Evolutionary conservation across 2,888 invertebrate genomes (phyloP), one percentile per base, ranked within the genome.

Genomic region (Amblyjoppa proteus): DNA sequence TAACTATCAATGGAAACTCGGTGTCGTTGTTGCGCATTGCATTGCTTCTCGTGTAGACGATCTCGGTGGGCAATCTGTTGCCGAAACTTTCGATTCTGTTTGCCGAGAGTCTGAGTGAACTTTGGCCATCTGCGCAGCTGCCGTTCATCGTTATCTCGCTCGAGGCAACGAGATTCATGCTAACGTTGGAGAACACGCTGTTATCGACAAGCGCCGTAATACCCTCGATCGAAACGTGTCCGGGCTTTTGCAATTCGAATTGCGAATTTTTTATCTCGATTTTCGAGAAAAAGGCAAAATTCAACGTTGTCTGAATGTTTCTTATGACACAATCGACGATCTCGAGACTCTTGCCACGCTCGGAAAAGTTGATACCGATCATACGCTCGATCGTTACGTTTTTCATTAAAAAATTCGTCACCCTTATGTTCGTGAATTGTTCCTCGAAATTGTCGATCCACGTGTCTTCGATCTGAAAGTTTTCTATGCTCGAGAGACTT

Each of bases 71-170:
- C 61, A 90, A 75, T 81, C 88, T 87, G 84, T 92, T 92, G 25
- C 87, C 78, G n/a, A 82, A 71, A 74, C 91, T 91, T 4, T 88
- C 81, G 64, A 91, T 91, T 16, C 51, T 68, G 25, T 71, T 81
- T 0, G 92, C 88, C 9, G 88, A 89, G 4, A 92, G 75, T 71
- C 92, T 89, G 49, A 92, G 77, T 2, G 91, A 91, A 70, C 92
- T 92, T 61, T 90, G 90, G 0, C 92, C 92, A 64, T 91, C 90
- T 7, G 90, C 92, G 77, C 92, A 92, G n/a, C 87, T 91, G 3
- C 71, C 84, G 4, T 86, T 88, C 56, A 92, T 87, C n/a, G 31
- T 79, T 45, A 91, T 89, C 28, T 79, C 68, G 0, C 81, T 56
- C 3, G 80, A 75, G 0, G 90, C 89, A 3, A 90, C 89, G 2